These are phyloP conservation scores for Achatina immaculata DNA, from an alignment of 1,140 invertebrate species.

Conservation along the genomic window DNA sequence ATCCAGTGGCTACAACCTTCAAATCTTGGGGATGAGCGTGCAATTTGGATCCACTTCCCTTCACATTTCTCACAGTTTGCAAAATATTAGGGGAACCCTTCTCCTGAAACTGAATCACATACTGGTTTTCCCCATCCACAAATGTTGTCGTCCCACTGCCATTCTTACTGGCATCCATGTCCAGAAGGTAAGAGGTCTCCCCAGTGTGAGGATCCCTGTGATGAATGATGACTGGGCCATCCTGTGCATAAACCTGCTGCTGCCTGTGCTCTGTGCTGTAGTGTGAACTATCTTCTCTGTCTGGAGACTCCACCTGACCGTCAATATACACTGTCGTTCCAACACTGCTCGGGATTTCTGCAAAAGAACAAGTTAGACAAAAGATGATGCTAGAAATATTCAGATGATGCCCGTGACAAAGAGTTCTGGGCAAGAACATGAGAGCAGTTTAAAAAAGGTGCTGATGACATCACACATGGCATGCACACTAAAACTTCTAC, in stretches of 20 bases:
- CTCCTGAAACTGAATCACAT: neutral
- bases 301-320: neutral
- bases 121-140: neutral
- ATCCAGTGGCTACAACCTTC: conserved; percentile 28
- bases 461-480: too few species aligned
- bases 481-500: too few species aligned
- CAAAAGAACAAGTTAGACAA: neutral
- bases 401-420: too few species aligned
- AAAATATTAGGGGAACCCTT: neutral
- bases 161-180: conserved; percentile 29
- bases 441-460: too few species aligned
- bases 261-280: neutral
- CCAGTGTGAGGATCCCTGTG: conserved; percentile 27
- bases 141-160: neutral
- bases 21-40: neutral
- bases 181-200: conserved; percentile 23
- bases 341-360: neutral
- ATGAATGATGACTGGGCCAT: conserved; percentile 1
- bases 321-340: neutral
- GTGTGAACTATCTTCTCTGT: neutral
- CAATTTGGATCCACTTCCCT: neutral
- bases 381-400: neutral
- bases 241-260: neutral
- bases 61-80: neutral
- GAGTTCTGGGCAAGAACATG: too few species aligned